A percentile compares a stretch with the other conserved stretches of the same genome.
These are phyloP conservation scores for Brachirus orientalis DNA, from an alignment of 2,113 vertebrate species.

Conservation along the genomic window DNA sequence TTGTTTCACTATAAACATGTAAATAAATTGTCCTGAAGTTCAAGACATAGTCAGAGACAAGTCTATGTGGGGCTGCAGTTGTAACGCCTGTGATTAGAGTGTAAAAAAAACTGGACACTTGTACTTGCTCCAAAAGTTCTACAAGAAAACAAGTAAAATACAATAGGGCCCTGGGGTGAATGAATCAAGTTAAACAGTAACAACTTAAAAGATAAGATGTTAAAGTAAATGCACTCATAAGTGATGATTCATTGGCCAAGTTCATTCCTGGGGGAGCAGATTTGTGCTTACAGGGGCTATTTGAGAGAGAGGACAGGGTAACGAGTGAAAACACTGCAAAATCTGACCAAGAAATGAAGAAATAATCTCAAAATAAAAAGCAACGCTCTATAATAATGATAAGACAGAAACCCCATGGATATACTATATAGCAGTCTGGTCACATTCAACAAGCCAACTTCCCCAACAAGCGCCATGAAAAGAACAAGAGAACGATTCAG, in stretches of 20 bases:
- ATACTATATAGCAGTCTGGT: constrained; percentile 66
- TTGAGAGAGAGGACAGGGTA: not conserved
- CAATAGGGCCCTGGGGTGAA: not conserved
- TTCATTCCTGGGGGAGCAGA: not conserved
- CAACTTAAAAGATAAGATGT: not conserved
- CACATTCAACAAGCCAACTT: constrained; percentile 68
- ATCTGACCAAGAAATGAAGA: not conserved
- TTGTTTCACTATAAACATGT: not conserved
- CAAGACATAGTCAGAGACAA: not conserved
- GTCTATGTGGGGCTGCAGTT: not conserved
- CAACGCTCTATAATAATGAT: not conserved
- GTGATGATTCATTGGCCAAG: not conserved
- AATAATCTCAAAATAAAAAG: not conserved
- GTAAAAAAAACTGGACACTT: not conserved
- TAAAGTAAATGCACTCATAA: not conserved
- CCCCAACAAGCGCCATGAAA: constrained; percentile 57
- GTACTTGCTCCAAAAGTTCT: not conserved
- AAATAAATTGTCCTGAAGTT: not conserved
- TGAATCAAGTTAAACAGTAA: not conserved
- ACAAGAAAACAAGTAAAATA: not conserved
- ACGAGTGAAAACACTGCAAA: not conserved
- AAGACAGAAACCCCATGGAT: constrained; percentile 38
- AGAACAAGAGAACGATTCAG: constrained; percentile 80
- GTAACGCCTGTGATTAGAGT: not conserved
- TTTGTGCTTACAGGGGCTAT: not conserved